phyloP scores from a whole-genome alignment of 1,140 invertebrate genomes.

The Pogonognathellus flavescens region DNA sequence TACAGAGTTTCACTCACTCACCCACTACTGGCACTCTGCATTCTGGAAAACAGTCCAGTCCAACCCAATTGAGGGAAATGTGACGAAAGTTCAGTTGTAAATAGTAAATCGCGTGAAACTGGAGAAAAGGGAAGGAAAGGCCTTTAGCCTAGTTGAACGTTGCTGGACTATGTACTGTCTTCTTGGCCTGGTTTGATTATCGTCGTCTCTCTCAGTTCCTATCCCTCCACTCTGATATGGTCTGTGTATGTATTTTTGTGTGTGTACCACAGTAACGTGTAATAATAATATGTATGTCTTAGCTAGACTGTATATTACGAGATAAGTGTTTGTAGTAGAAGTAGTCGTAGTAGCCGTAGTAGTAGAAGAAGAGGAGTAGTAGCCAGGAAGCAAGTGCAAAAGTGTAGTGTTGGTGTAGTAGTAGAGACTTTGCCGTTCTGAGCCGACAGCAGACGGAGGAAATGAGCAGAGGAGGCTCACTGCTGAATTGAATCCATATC shows the following conservation, averaged over 20 bases:
- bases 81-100: constrained; percentile 3
- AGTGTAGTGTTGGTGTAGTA: neutral
- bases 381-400: neutral
- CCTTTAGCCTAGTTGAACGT: constrained; percentile 21
- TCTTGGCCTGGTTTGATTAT: constrained; percentile 22
- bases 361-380: too few relatives aligned
- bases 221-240: neutral
- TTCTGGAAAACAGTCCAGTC: neutral
- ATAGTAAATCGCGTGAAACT: constrained; percentile 18
- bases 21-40: too few relatives aligned
- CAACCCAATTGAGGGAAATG: neutral
- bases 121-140: constrained; percentile 36
- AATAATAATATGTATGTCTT: too few relatives aligned
- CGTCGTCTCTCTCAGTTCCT: neutral
- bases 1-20: too few relatives aligned
- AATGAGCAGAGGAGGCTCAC: constrained; percentile 47
- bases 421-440: constrained; percentile 14
- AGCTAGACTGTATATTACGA: too few relatives aligned
- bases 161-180: constrained; percentile 15
- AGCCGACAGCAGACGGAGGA: constrained; percentile 46
- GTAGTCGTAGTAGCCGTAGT: too few relatives aligned
- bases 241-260: constrained; percentile 7
- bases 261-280: too few relatives aligned
- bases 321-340: too few relatives aligned
- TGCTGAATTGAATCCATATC: constrained; percentile 50